A percentile compares a stretch with the other conserved stretches of the same genome.
phyloP scores from a whole-genome alignment of 2,888 invertebrate genomes.

The Andrena fulva region DNA sequence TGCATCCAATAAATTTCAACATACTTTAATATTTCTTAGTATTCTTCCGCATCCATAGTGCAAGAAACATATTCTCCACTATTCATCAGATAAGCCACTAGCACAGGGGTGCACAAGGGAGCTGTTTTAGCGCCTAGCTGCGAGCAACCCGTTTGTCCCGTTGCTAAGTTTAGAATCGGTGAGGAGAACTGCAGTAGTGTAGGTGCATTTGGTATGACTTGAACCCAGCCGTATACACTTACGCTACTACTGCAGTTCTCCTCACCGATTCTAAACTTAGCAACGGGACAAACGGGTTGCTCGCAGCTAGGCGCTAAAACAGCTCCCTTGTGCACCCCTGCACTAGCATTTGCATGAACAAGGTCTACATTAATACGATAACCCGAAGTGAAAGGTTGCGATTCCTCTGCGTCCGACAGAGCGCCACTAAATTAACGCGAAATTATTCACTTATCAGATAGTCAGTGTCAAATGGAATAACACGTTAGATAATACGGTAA shows the following conservation, averaged over 20 bases:
- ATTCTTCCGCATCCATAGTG: neutral
- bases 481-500: slow-evolving; percentile 19
- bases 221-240: no score
- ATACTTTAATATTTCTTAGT: neutral
- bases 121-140: no score
- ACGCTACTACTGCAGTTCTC: no score
- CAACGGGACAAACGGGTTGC: no score
- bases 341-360: neutral
- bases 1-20: neutral
- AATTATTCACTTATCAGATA: slow-evolving; percentile 27
- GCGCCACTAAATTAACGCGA: slow-evolving; percentile 19
- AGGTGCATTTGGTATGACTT: no score
- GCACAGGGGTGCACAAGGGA: no score
- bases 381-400: slow-evolving; percentile 59
- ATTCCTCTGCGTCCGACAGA: neutral
- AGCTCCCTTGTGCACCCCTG: no score
- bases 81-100: neutral
- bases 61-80: neutral
- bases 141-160: no score
- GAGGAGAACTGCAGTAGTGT: no score
- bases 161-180: no score
- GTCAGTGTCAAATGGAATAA: neutral
- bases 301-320: no score
- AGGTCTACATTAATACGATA: slow-evolving; percentile 46
- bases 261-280: no score